phyloP scores from a whole-genome alignment of 2,888 invertebrate species.

The Tillus elongatus region DNA sequence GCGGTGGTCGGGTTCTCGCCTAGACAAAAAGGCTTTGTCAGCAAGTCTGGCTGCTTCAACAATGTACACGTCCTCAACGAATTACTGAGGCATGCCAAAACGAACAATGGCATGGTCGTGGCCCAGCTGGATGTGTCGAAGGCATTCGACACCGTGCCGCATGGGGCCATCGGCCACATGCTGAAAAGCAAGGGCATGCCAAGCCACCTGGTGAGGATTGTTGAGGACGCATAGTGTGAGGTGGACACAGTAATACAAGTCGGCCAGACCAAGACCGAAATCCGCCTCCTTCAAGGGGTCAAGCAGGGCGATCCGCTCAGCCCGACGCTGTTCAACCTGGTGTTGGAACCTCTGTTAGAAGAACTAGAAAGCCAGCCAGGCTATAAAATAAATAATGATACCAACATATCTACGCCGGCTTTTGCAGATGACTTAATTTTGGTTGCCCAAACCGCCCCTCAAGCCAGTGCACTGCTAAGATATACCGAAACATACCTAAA shows the following conservation, averaged over 20 bases:
- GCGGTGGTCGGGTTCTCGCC: too few species aligned
- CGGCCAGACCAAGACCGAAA: conserved; percentile 12
- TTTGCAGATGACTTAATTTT: conserved; percentile 38
- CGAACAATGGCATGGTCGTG: too few species aligned
- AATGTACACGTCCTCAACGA: too few species aligned
- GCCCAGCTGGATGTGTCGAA: too few species aligned
- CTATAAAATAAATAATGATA: too few species aligned
- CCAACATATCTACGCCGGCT: conserved; percentile 30
- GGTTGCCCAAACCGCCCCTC: conserved; percentile 29
- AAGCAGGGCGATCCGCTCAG: conserved; percentile 38
- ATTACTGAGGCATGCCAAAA: too few species aligned
- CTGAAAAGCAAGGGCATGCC: too few species aligned
- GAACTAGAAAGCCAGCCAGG: conserved; percentile 24
- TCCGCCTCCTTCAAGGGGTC: conserved; percentile 25
- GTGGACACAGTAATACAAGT: conserved; percentile 27
- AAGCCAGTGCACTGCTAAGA: conserved; percentile 26
- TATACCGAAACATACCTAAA: conserved; percentile 25
- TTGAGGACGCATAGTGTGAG: conserved; percentile 31
- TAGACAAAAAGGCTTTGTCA: too few species aligned
- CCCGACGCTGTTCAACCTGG: conserved; percentile 35
- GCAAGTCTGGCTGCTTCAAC: too few species aligned
- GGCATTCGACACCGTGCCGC: too few species aligned
- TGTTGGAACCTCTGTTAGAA: too few species aligned
- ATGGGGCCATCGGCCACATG: too few species aligned
- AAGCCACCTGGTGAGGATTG: conserved; percentile 22